Evolutionary conservation across 2,113 vertebrate species (phyloP).

Genomic region (Eubucco bourcierii): DNA sequence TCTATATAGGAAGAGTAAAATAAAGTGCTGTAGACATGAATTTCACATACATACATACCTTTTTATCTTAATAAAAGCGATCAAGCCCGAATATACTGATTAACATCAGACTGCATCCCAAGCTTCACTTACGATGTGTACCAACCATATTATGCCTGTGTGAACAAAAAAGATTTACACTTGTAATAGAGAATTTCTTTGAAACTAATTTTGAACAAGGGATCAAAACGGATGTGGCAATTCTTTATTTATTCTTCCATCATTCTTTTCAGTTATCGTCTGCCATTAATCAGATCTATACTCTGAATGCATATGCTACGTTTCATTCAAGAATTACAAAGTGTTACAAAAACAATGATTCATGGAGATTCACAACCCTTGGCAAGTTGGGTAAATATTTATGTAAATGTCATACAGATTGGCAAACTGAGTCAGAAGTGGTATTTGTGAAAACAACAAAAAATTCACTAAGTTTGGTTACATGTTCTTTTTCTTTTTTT

Average conservation of each 20-base stretch:
- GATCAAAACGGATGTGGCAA: neutral
- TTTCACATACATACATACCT: neutral
- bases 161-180: neutral
- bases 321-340: conserved; percentile 12
- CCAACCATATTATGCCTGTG: neutral
- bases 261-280: neutral
- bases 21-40: neutral
- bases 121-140: neutral
- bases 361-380: conserved; percentile 16
- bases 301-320: neutral
- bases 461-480: neutral
- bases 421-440: conserved; percentile 21
- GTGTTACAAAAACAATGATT: conserved; percentile 30
- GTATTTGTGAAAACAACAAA: neutral
- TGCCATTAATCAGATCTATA: neutral
- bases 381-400: conserved; percentile 18
- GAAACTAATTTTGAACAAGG: neutral
- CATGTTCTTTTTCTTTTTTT: neutral
- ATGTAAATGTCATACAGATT: neutral
- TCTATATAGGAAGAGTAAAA: neutral
- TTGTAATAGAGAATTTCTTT: neutral
- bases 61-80: neutral
- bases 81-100: neutral
- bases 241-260: neutral
- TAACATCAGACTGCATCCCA: neutral